A percentile compares a stretch with the other conserved stretches of the same genome.
Evolutionary conservation across 2,888 invertebrate genomes (phyloP).

Genomic region (Drosophila maculinotata): DNA sequence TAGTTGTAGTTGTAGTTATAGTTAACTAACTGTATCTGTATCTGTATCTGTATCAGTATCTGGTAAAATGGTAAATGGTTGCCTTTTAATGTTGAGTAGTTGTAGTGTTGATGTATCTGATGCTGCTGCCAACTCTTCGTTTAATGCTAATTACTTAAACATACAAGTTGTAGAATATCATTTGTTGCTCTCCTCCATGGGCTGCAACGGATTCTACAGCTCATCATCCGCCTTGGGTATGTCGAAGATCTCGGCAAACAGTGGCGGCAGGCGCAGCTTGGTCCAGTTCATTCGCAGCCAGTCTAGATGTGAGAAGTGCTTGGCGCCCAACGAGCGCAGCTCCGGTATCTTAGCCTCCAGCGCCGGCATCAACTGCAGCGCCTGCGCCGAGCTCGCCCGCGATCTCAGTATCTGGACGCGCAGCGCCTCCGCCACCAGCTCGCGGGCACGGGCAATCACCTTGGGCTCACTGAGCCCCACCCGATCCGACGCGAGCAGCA

Average conservation of each 20-base stretch:
- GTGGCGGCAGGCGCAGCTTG: slow-evolving; percentile 93
- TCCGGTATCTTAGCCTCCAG: slow-evolving; percentile 89
- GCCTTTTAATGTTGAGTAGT: slow-evolving; percentile 60
- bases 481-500: slow-evolving; percentile 93
- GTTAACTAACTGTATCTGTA: slow-evolving; percentile 51
- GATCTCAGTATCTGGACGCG: slow-evolving; percentile 89
- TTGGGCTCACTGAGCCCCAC: slow-evolving; percentile 92
- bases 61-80: slow-evolving; percentile 45
- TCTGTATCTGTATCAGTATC: slow-evolving; percentile 34
- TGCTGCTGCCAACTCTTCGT: slow-evolving; percentile 27
- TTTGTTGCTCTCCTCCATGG: slow-evolving; percentile 26
- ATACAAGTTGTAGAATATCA: slow-evolving; percentile 53
- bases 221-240: slow-evolving; percentile 94
- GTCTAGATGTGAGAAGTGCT: slow-evolving; percentile 93
- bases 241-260: slow-evolving; percentile 98
- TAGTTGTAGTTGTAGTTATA: slow-evolving; percentile 42
- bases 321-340: slow-evolving; percentile 91
- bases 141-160: slow-evolving; percentile 64
- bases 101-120: slow-evolving; percentile 49
- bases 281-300: slow-evolving; percentile 97
- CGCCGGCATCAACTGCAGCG: slow-evolving; percentile 85
- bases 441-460: slow-evolving; percentile 91
- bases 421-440: slow-evolving; percentile 94
- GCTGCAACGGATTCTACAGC: slow-evolving; percentile 67
- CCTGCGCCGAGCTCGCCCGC: slow-evolving; percentile 83